Conservation (phyloP, 2,888 invertebrate genomes). For the Sminthurides aquaticus region DNA sequence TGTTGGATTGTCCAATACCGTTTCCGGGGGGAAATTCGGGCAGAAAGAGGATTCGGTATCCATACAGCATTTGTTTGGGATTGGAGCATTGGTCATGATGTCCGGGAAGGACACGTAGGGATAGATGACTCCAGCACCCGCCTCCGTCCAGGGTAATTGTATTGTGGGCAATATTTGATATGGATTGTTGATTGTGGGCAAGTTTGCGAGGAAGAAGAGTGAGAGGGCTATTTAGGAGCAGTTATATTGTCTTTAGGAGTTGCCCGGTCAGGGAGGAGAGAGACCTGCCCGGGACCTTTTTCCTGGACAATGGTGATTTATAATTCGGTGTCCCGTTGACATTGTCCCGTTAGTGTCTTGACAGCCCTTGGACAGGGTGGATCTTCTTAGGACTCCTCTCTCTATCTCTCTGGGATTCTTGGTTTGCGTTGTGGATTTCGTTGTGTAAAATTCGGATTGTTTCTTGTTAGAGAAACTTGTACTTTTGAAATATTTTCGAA, state of each 20-base stretch:
- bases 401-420: too few species aligned
- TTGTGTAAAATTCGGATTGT: background rate
- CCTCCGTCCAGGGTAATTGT: background rate
- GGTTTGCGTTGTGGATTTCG: background rate
- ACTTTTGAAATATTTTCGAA: background rate
- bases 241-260: background rate
- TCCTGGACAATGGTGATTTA: background rate
- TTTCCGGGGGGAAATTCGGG: background rate
- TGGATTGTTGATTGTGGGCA: background rate
- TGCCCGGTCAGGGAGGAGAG: background rate
- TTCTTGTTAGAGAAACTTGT: background rate
- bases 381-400: background rate
- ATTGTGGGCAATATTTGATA: background rate
- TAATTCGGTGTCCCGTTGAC: slow-evolving; percentile 19
- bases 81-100: background rate
- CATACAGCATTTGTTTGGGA: background rate
- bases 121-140: background rate
- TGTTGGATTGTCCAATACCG: too few species aligned
- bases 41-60: background rate
- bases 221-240: background rate
- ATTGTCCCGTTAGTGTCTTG: slow-evolving; percentile 16
- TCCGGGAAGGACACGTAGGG: background rate
- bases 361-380: slow-evolving; percentile 11
- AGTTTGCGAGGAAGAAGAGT: background rate
- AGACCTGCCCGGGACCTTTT: too few species aligned